These are phyloP conservation scores for Helostoma temminkii DNA, from an alignment of 2,797 vertebrate genomes.

Conservation along the genomic window DNA sequence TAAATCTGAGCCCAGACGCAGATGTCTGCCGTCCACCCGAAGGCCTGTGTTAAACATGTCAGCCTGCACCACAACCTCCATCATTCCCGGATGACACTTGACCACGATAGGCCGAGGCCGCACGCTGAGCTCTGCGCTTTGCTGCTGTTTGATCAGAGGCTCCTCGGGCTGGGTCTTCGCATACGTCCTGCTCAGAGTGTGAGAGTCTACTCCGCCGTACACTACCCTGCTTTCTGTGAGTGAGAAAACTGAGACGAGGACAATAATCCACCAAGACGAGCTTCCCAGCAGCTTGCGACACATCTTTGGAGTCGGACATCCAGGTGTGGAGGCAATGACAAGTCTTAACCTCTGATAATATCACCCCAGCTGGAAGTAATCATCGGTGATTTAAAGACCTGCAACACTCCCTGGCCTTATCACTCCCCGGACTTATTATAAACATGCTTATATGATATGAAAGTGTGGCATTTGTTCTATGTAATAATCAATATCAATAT, in stretches of 20 bases:
- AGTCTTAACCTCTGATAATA: background rate
- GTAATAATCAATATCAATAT: background rate
- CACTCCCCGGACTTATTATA: background rate
- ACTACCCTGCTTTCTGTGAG: slow-evolving; percentile 16
- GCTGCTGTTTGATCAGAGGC: background rate
- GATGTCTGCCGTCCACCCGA: slow-evolving; percentile 56
- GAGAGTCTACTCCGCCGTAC: background rate
- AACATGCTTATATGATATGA: accelerated
- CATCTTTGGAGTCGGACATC: slow-evolving; percentile 45
- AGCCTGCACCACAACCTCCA: slow-evolving; percentile 73
- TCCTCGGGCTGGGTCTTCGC: background rate
- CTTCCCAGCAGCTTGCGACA: background rate
- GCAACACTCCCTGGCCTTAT: no score
- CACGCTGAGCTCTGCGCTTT: background rate
- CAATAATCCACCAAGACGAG: slow-evolving; percentile 22
- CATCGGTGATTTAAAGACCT: slow-evolving; percentile 17
- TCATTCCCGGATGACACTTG: slow-evolving; percentile 65
- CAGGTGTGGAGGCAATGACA: background rate
- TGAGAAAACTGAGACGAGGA: slow-evolving; percentile 11
- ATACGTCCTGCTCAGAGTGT: background rate
- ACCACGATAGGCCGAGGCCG: slow-evolving; percentile 47
- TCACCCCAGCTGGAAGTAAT: slow-evolving; percentile 33
- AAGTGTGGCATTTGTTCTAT: background rate
- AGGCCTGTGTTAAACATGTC: slow-evolving; percentile 72
- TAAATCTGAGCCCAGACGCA: slow-evolving; percentile 59